Conservation (phyloP, 2,888 invertebrate genomes). For the Operophtera brumata region DNA sequence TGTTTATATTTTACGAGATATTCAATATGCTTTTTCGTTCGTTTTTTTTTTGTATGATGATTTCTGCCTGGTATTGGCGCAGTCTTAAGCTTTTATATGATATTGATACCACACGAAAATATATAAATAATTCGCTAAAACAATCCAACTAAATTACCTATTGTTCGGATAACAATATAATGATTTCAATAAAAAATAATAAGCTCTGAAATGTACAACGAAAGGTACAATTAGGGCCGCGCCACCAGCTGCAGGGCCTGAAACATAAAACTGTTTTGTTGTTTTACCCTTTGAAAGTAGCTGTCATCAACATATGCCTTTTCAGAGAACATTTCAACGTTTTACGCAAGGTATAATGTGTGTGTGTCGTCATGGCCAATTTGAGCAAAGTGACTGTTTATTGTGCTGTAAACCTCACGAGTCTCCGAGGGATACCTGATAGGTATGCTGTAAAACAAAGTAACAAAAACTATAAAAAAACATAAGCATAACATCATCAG, state of each 20-base stretch:
- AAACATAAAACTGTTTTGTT: conserved; percentile 39
- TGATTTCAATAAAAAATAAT: conserved; percentile 36
- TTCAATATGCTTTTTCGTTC: too few species aligned
- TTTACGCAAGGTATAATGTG: conserved; percentile 17
- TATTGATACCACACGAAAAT: conserved; percentile 8
- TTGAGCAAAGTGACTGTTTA: conserved; percentile 29
- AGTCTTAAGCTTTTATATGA: too few species aligned
- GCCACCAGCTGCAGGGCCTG: conserved; percentile 34
- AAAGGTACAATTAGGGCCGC: conserved; percentile 25
- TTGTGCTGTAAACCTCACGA: conserved; percentile 24
- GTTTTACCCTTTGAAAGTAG: conserved; percentile 32
- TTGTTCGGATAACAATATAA: conserved; percentile 27
- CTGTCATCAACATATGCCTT: conserved; percentile 28
- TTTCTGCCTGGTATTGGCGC: too few species aligned
- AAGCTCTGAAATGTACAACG: conserved; percentile 33
- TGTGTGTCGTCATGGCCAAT: conserved; percentile 23
- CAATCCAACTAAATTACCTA: conserved; percentile 17
- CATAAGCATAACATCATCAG: too few species aligned
- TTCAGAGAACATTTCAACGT: conserved; percentile 13
- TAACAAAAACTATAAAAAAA: too few species aligned
- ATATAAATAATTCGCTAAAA: conserved; percentile 13
- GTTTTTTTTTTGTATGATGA: too few species aligned
- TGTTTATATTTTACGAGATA: too few species aligned
- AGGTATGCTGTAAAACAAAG: too few species aligned
- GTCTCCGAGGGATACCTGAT: conserved; percentile 9